Evolutionary conservation across 1,140 invertebrate genomes (phyloP).

Genomic region (Platorchestia sp.): DNA sequence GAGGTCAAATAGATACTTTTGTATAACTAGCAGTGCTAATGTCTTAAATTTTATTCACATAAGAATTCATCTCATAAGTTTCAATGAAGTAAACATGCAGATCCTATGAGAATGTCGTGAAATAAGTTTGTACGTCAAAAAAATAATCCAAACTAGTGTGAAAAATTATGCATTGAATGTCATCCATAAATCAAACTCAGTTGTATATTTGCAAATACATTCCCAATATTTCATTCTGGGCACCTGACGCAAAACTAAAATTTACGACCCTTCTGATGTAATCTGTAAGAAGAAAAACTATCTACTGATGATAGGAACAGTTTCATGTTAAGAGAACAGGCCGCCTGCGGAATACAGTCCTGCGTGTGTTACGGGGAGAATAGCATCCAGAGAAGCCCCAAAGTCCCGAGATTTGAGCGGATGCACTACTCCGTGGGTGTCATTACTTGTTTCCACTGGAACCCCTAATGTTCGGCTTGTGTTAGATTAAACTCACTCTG

Average conservation of each 20-base stretch:
- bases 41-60: no score
- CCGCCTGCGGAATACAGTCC: background rate
- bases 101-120: no score
- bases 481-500: constrained; percentile 13
- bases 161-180: background rate
- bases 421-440: background rate
- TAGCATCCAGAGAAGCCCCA: background rate
- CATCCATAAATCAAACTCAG: background rate
- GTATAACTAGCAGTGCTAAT: no score
- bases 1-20: no score
- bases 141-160: no score
- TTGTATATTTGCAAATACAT: background rate
- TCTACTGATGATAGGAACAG: background rate
- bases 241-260: background rate
- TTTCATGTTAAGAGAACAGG: background rate
- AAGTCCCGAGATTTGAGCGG: background rate
- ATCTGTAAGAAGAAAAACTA: background rate
- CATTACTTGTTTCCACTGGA: background rate
- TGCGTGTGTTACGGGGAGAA: background rate
- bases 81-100: no score
- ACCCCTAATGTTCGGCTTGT: background rate
- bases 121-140: no score
- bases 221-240: no score
- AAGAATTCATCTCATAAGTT: no score
- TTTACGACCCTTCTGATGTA: background rate